Evolutionary conservation across 2,113 vertebrate genomes (phyloP).

Genomic region (Bufo gargarizans): DNA sequence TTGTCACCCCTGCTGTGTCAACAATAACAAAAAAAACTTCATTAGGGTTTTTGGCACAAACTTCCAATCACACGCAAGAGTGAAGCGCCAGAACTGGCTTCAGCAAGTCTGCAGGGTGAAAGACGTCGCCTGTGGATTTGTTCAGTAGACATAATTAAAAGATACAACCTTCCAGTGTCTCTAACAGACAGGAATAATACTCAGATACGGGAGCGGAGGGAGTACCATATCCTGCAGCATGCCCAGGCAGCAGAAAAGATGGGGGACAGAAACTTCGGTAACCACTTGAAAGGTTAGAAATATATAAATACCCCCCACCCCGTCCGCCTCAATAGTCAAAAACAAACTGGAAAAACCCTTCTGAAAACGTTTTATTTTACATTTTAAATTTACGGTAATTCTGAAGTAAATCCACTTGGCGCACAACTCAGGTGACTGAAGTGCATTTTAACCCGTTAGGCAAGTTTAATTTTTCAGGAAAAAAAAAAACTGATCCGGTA

Average conservation of each 20-base stretch:
- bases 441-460: no score
- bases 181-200: background rate
- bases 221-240: background rate
- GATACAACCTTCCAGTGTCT: background rate
- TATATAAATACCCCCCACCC: background rate
- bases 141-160: slow-evolving; percentile 13
- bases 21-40: background rate
- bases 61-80: background rate
- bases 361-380: no score
- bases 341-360: no score
- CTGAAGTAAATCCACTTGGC: no score
- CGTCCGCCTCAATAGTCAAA: no score
- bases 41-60: slow-evolving; percentile 22
- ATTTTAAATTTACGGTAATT: no score
- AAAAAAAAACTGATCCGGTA: no score
- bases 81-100: background rate
- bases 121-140: background rate
- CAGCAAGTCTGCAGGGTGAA: background rate
- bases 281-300: background rate
- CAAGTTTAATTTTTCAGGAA: no score
- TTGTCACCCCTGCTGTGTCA: slow-evolving; percentile 37
- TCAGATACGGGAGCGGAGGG: background rate
- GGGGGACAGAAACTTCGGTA: background rate
- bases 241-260: background rate
- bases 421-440: no score